Evolutionary conservation across 1,140 invertebrate species (phyloP), one percentile per base, ranked within the genome.

Genomic region (Heliothis subflexa): DNA sequence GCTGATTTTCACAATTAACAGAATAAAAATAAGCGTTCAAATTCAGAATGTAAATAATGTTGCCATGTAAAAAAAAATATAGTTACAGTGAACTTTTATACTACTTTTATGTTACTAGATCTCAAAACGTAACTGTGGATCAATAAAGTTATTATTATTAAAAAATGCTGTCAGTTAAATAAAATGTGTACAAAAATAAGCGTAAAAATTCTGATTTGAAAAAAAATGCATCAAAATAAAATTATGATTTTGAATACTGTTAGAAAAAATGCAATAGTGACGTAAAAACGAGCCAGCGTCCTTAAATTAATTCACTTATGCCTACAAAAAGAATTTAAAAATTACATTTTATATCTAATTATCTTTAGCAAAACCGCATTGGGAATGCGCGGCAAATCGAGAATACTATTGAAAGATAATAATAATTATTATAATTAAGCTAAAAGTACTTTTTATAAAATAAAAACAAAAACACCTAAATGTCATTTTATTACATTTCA

Each of bases 401-500:
- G n/a, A 80, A 64, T 52, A 47, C 73, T 75, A 75, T 75, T 75
- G 73, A 75, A 75, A 75, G 73, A 75, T 75, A 75, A 59, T 57
- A 57, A 57, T 74, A 71, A 77, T 55, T 81, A 82, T 81, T 18
- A 57, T 55, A 85, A 85, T 76, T 81, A 83, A 78, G 73, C 62
- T 66, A 78, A 78, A 70, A 80, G 45, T 73, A 81, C 50, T 80
- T 62, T 85, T 78, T 62, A 78, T 79, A 81, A 81, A 86, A 76
- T 75, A 66, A 75, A 62, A 75, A 52, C 18, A 49, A 75, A 87
- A 89, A 88, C 85, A 89, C 74, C 86, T 91, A 91, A 86, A 91
- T 92, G 88, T 91, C 90, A 93, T 93, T 93, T 94, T 92, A 93
- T 89, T 93, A 91, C 85, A 86, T 85, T 91, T 89, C 88, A 91